Evolutionary conservation across 1,140 invertebrate species (phyloP).

Genomic region (Reticulitermes speratus): DNA sequence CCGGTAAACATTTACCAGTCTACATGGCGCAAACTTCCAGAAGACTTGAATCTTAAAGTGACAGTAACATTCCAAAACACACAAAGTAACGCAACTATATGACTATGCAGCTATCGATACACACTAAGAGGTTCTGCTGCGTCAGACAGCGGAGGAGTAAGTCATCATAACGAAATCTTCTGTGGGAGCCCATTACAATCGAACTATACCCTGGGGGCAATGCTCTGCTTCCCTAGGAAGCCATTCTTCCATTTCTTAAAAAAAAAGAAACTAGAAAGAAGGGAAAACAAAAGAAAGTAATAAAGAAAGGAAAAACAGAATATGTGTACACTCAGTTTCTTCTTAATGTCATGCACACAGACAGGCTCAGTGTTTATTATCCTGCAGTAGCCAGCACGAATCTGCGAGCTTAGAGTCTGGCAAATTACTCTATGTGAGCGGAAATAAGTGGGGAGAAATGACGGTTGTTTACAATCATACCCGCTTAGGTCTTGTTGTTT

Average conservation of each 20-base stretch:
- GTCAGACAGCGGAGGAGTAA: conserved; percentile 1
- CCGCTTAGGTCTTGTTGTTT: too few relatives aligned
- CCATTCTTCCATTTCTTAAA: conserved; percentile 44
- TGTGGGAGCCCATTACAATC: conserved; percentile 29
- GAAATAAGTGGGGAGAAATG: too few relatives aligned
- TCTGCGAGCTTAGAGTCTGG: too few relatives aligned
- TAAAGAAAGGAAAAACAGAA: conserved; percentile 39
- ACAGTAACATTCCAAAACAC: too few relatives aligned
- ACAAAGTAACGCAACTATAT: too few relatives aligned
- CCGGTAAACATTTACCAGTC: too few relatives aligned
- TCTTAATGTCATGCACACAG: neutral
- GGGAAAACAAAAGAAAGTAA: conserved; percentile 38
- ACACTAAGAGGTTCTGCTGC: neutral
- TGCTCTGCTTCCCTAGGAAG: conserved; percentile 39
- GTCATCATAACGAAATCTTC: conserved; percentile 25
- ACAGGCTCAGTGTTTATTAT: too few relatives aligned
- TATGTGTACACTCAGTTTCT: conserved; percentile 28
- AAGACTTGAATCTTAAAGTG: too few relatives aligned
- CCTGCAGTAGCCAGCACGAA: too few relatives aligned
- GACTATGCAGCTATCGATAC: neutral
- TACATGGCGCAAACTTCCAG: too few relatives aligned
- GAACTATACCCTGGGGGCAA: conserved; percentile 24
- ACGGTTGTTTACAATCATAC: too few relatives aligned
- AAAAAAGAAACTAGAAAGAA: conserved; percentile 38
- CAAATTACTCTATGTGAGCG: too few relatives aligned